Evolutionary conservation across 1,140 invertebrate species (phyloP), one percentile per base, ranked within the genome.

Genomic region (Ceratina calcarata): DNA sequence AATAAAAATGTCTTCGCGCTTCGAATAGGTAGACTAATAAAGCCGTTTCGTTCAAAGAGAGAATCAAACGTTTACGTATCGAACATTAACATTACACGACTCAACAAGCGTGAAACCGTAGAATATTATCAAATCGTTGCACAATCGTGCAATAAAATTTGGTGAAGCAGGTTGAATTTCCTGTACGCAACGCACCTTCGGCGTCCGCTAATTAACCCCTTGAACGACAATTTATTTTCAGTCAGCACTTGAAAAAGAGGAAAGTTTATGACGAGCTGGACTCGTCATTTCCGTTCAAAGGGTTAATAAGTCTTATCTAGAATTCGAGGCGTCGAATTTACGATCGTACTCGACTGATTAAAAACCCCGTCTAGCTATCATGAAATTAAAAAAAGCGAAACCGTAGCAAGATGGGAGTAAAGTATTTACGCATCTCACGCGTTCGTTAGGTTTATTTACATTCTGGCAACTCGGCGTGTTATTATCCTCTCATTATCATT

Each of bases 401-500:
- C 66, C 37, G 37, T 45, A 45, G 37, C 37, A 10, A 45, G 7
- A 2, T 6, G 37, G 7, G 37, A 45, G 37, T 10, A 10, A 45
- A 45, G 37, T 45, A 45, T 45, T 10, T 45, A 16, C 61, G 24
- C 37, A 60, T 73, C 58, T 45, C 65, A 20, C 55, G 32, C 20
- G 45, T 71, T 72, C 32, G 7, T 57, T 69, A 60, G 7, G 32
- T 53, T 37, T 51, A 64, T 15, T 37, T 22, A 22, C 22, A 37
- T 72, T 71, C 24, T 37, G 20, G 58, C 73, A 55, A 62, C 27
- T 10, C 68, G 78, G 75, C 68, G 69, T 80, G 69, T 81, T 79
- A 86, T 86, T 88, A 88, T 89, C 76, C 71, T 77, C 78, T 68
- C 64, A 71, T 83, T 87, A 76, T 86, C 86, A 85, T 85, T 83